A percentile compares a stretch with the other conserved stretches of the same genome.
Conservation (phyloP, 2,113 vertebrate species). For the Paralichthys olivaceus region DNA sequence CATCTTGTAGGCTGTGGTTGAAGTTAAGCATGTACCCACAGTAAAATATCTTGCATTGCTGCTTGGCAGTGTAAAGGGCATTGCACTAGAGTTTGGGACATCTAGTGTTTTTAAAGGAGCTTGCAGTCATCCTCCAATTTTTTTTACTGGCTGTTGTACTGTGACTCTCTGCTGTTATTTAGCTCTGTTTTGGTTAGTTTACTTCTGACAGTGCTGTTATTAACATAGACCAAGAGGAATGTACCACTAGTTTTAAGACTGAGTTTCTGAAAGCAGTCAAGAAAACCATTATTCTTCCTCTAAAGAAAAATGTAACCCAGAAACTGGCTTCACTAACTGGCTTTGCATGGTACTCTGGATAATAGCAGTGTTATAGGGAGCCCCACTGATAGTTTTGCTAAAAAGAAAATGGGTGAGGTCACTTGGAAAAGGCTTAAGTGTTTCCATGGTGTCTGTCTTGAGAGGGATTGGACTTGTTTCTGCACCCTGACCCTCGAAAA, state of each 20-base stretch:
- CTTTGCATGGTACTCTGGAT: background rate
- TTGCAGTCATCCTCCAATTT: background rate
- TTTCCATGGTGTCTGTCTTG: slow-evolving; percentile 26
- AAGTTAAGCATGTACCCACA: background rate
- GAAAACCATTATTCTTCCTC: background rate
- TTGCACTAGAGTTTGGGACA: slow-evolving; percentile 12
- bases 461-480: slow-evolving; percentile 35
- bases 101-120: slow-evolving; percentile 16
- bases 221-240: too few relatives aligned
- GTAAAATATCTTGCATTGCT: background rate
- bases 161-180: slow-evolving; percentile 2
- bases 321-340: background rate
- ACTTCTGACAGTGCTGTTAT: too few relatives aligned
- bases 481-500: slow-evolving; percentile 28
- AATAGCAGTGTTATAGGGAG: background rate
- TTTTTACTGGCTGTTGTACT: slow-evolving; percentile 28
- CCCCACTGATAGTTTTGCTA: background rate
- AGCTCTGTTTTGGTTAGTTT: background rate
- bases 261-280: slow-evolving; percentile 4
- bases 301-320: background rate
- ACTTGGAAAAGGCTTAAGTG: slow-evolving; percentile 3
- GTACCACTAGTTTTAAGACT: background rate
- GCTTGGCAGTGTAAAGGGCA: slow-evolving; percentile 6
- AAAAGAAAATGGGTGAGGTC: background rate
- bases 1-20: background rate